These are phyloP conservation scores for Urocyon cinereoargenteus DNA, from an alignment of 2,797 vertebrate genomes.

Conservation along the genomic window DNA sequence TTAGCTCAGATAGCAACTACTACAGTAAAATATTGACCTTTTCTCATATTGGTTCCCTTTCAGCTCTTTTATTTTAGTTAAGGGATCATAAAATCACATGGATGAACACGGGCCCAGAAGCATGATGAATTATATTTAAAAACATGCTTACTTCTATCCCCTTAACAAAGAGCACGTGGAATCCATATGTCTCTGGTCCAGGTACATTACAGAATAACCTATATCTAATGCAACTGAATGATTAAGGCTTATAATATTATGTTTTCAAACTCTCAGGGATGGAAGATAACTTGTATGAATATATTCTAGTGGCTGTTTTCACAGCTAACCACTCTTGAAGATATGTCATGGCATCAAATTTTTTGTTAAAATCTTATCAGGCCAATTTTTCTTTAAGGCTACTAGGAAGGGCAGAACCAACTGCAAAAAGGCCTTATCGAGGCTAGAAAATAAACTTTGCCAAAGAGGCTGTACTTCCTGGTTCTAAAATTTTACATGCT, in stretches of 20 bases:
- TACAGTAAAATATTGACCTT: background rate
- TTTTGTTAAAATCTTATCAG: conserved; percentile 45
- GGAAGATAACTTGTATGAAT: background rate
- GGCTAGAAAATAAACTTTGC: background rate
- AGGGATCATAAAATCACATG: background rate
- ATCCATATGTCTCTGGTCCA: background rate
- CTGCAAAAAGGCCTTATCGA: background rate
- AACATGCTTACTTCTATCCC: background rate
- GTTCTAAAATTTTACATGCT: background rate
- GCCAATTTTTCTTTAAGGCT: background rate
- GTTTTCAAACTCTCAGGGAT: background rate
- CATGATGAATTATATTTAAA: background rate
- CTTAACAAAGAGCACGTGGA: background rate
- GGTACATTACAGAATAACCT: background rate
- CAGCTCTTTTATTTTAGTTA: background rate
- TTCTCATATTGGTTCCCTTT: background rate
- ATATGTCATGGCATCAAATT: background rate
- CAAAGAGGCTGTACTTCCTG: background rate
- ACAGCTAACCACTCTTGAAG: background rate
- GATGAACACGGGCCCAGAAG: background rate
- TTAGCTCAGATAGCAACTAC: background rate
- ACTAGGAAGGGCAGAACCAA: conserved; percentile 1
- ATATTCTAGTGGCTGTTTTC: background rate
- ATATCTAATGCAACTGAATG: background rate
- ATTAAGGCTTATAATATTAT: background rate